Evolutionary conservation across 2,113 vertebrate species (phyloP).

Genomic region (Muscicapa adusta): DNA sequence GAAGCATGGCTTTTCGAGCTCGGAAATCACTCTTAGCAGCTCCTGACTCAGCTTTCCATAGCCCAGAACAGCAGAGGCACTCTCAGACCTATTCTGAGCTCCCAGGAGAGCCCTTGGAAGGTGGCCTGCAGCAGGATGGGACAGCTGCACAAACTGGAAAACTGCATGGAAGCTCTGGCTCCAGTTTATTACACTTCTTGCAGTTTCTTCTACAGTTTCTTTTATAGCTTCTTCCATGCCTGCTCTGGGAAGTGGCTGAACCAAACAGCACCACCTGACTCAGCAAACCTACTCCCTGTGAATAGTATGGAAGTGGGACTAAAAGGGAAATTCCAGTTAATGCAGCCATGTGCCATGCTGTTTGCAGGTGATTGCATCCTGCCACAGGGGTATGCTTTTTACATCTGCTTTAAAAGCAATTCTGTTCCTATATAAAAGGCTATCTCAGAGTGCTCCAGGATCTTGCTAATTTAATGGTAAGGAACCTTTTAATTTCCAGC

Average conservation of each 20-base stretch:
- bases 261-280: background rate
- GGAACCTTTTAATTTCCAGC: conserved; percentile 9
- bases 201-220: background rate
- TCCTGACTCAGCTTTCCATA: background rate
- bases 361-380: background rate
- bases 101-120: background rate
- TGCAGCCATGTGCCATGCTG: background rate
- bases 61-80: background rate
- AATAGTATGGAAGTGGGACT: background rate
- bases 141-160: background rate
- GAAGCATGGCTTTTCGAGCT: background rate
- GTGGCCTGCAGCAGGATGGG: background rate
- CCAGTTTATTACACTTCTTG: background rate
- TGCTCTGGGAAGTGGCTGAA: background rate
- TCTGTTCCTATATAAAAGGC: background rate
- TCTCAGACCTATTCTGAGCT: background rate
- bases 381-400: background rate
- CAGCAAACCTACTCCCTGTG: background rate
- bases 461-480: background rate
- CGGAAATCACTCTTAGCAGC: background rate
- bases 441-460: background rate
- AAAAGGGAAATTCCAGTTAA: background rate
- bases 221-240: background rate
- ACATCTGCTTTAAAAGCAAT: background rate
- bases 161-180: background rate